Percentiles rank a stretch among this genome's conserved stretches.
phyloP scores from a whole-genome alignment of 1,140 invertebrate genomes.

The Delia radicum region DNA sequence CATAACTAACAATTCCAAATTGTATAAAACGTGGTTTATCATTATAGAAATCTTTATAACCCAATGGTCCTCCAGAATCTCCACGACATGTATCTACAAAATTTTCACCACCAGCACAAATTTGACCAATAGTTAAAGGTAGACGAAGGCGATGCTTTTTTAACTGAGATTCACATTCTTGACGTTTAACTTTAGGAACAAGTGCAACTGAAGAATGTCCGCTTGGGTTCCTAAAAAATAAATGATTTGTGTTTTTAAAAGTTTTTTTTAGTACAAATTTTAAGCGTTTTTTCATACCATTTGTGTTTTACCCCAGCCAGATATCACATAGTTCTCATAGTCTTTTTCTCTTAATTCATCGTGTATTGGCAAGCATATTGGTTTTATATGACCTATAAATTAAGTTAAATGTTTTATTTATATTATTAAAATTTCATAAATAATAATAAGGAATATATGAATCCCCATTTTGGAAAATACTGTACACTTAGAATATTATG shows the following conservation, averaged over 20 bases:
- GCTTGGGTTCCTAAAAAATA: neutral
- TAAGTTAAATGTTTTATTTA: neutral
- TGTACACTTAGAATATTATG: no score
- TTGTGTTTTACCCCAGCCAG: slow-evolving; percentile 48
- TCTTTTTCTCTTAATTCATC: neutral
- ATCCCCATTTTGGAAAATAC: no score
- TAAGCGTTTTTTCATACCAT: neutral
- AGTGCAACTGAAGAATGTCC: neutral
- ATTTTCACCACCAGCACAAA: slow-evolving; percentile 66
- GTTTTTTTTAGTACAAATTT: neutral
- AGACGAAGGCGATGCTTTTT: neutral
- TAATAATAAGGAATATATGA: no score
- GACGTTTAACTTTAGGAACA: neutral
- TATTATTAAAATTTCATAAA: no score
- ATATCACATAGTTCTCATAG: slow-evolving; percentile 40
- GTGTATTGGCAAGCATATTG: slow-evolving; percentile 44
- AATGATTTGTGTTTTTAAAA: neutral
- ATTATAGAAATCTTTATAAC: slow-evolving; percentile 36
- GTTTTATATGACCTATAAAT: slow-evolving; percentile 41
- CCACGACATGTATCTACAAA: slow-evolving; percentile 67
- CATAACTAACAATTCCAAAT: slow-evolving; percentile 44
- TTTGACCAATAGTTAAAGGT: slow-evolving; percentile 57
- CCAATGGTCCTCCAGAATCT: slow-evolving; percentile 75
- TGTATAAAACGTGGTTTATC: slow-evolving; percentile 37
- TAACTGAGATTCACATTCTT: neutral